phyloP scores from a whole-genome alignment of 2,113 vertebrate genomes.

The Colinus virginianus region DNA sequence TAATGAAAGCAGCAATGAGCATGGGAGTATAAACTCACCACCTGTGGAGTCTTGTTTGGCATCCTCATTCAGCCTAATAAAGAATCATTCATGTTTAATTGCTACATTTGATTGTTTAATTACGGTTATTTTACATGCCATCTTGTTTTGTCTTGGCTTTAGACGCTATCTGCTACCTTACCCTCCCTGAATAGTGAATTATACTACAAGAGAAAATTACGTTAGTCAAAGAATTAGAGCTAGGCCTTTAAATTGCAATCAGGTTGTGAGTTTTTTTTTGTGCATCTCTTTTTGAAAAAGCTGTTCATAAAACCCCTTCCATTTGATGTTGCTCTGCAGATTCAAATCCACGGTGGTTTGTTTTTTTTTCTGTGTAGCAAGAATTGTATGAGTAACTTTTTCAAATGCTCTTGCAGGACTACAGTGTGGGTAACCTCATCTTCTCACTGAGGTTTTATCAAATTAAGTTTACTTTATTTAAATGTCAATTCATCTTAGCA shows the following conservation, averaged over 20 bases:
- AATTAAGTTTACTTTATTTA: constrained; percentile 45
- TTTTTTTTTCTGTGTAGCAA: background rate
- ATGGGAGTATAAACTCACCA: constrained; percentile 51
- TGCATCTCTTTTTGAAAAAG: background rate
- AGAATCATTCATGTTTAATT: constrained; percentile 71
- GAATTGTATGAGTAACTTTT: background rate
- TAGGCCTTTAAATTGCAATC: constrained; percentile 16
- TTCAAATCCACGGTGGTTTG: background rate
- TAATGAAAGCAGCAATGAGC: constrained; percentile 45
- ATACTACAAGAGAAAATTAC: constrained; percentile 4
- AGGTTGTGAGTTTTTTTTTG: background rate
- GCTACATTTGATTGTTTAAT: constrained; percentile 70
- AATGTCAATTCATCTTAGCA: constrained; percentile 46
- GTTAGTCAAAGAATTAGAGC: constrained; percentile 29
- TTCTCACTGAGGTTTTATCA: constrained; percentile 17
- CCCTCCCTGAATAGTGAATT: background rate
- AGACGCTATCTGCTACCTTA: constrained; percentile 53
- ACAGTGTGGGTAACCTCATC: background rate
- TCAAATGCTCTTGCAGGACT: background rate
- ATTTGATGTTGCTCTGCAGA: background rate
- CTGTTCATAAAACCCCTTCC: background rate
- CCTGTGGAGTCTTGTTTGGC: constrained; percentile 64
- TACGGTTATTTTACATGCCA: constrained; percentile 66
- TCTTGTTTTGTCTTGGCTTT: constrained; percentile 50
- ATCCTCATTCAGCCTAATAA: constrained; percentile 64